Conservation (phyloP, 2,797 vertebrate species). For the Loris lydekkerianus region DNA sequence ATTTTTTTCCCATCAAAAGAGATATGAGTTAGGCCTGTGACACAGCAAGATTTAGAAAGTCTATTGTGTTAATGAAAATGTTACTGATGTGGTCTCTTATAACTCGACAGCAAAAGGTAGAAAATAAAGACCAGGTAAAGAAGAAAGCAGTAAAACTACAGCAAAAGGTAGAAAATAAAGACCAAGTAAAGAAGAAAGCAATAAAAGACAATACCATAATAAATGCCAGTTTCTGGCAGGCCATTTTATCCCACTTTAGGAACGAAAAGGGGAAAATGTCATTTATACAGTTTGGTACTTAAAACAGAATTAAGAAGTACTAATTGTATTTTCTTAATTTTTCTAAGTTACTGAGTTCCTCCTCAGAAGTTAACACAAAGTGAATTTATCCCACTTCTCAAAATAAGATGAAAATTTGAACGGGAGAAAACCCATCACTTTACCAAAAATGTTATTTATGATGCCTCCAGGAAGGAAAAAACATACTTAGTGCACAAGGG, state of each 20-base stretch:
- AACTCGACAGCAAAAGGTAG: neutral
- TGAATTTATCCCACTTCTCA: slow-evolving; percentile 59
- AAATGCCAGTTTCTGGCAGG: slow-evolving; percentile 32
- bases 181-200: slow-evolving; percentile 32
- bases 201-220: slow-evolving; percentile 29
- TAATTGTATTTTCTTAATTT: slow-evolving; percentile 59
- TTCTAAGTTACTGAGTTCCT: slow-evolving; percentile 51
- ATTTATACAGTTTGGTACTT: slow-evolving; percentile 36
- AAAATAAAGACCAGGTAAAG: slow-evolving; percentile 63
- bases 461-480: slow-evolving; percentile 38
- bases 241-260: slow-evolving; percentile 43
- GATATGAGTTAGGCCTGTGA: slow-evolving; percentile 19
- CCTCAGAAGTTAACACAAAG: slow-evolving; percentile 63
- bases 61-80: slow-evolving; percentile 44
- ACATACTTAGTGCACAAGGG: neutral
- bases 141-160: slow-evolving; percentile 39
- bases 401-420: slow-evolving; percentile 68
- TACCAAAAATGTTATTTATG: slow-evolving; percentile 55
- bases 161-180: slow-evolving; percentile 64
- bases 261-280: slow-evolving; percentile 66
- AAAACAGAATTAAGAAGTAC: slow-evolving; percentile 65
- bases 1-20: slow-evolving; percentile 69
- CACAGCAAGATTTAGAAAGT: slow-evolving; percentile 60
- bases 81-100: neutral
- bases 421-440: slow-evolving; percentile 1